Evolutionary conservation across 2,113 vertebrate species (phyloP).

Genomic region (Megatriorchis doriae): DNA sequence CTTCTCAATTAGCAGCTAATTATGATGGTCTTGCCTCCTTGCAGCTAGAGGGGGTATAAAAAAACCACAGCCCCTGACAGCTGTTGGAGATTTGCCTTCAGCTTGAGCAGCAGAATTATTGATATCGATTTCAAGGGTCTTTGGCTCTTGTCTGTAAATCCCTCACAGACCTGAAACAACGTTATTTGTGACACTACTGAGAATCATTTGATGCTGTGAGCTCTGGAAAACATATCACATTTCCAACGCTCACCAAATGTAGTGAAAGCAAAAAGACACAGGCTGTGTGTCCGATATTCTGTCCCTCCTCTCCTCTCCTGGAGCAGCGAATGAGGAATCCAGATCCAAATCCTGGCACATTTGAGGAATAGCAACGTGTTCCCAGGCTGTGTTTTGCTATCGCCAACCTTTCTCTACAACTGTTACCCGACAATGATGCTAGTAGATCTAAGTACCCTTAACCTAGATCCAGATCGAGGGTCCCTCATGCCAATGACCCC

Average conservation of each 20-base stretch:
- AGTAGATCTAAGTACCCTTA: neutral
- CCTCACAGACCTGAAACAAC: neutral
- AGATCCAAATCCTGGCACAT: neutral
- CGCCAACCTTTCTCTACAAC: neutral
- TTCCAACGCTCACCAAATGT: neutral
- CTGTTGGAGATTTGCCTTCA: conserved; percentile 11
- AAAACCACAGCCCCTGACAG: neutral
- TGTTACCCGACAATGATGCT: too few species aligned
- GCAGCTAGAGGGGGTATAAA: neutral
- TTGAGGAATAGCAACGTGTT: neutral
- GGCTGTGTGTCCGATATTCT: too few species aligned
- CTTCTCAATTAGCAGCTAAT: conserved; percentile 62
- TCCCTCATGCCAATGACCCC: neutral
- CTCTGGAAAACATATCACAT: neutral
- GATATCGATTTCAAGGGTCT: neutral
- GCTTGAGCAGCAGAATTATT: neutral
- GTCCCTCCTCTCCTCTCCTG: neutral
- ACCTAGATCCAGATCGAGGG: neutral
- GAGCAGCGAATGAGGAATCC: neutral
- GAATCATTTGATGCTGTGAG: neutral
- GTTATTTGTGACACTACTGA: neutral
- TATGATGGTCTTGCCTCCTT: conserved; percentile 49
- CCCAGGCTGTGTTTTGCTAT: neutral
- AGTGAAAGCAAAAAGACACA: neutral
- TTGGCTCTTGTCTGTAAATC: neutral